Evolutionary conservation across 1,140 invertebrate species (phyloP).

Genomic region (Drosophila aff.): DNA sequence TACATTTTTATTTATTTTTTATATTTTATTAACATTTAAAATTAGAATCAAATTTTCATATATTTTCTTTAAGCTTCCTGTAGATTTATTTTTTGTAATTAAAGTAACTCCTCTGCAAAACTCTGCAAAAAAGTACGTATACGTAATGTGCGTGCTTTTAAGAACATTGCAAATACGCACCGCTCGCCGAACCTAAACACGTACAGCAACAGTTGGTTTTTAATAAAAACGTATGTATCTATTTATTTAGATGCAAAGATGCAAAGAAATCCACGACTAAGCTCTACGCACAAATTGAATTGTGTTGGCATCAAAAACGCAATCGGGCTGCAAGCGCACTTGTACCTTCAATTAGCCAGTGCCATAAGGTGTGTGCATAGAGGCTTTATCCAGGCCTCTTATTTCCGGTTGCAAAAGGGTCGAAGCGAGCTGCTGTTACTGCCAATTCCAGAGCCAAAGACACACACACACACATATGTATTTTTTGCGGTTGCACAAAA

Average conservation of each 20-base stretch:
- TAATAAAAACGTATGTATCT: neutral
- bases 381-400: neutral
- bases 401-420: neutral
- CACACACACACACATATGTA: neutral
- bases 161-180: neutral
- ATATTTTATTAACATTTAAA: too few species aligned
- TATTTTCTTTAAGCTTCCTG: too few species aligned
- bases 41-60: too few species aligned
- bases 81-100: too few species aligned
- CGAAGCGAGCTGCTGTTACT: neutral
- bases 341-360: neutral
- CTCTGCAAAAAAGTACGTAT: neutral
- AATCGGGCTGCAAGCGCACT: neutral
- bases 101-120: too few species aligned
- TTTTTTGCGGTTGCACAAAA: slow-evolving; percentile 30
- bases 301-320: neutral
- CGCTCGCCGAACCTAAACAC: neutral
- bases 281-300: neutral
- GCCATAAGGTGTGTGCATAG: slow-evolving; percentile 7
- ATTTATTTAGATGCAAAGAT: neutral
- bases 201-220: neutral
- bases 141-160: neutral
- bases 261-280: neutral
- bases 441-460: slow-evolving; percentile 22
- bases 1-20: too few species aligned